Evolutionary conservation across 2,113 vertebrate species (phyloP), one percentile per base, ranked within the genome.

Genomic region (Marcusenius ussheri): DNA sequence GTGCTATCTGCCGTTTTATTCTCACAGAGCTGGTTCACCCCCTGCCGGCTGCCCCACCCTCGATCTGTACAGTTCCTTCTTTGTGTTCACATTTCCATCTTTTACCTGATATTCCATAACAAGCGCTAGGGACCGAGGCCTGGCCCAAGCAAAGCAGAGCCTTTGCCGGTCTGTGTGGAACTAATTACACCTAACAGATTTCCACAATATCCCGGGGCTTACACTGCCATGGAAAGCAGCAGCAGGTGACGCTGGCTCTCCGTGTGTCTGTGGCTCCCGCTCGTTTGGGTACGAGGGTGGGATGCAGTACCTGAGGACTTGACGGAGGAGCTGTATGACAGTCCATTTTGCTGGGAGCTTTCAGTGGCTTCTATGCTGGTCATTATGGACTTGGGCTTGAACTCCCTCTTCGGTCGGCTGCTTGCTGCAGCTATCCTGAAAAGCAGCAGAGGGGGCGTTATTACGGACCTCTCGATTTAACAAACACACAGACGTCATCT

Each of bases 381-480:
- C 89, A 93, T 94, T 86, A 96, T 93, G 1, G 97, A 96, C 92
- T 96, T 97, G 80, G 96, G 94, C 90, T 95, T 96, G 90, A 96
- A 98, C 83, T 98, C 97, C 58, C 95, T 95, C 91, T 93, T 97
- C 88, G 97, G 96, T n/a, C 93, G 92, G 85, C 90, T 94, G 90
- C 96, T 97, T 5, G 97, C 95, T 50, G 94, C 90, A 7, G 96
- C 93, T 92, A 98, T 97, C 92, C 98, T 99, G 95, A 9, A 92
- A 94, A 1, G 92, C 42, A 93, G 53, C 11, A 39, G 51, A 50
- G 47, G 17, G 47, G 35, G 35, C 1, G 35, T 6, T 15, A 39
- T 77, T 35, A 39, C 6, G 5, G 13, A 15, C 31, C 70, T 17
- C 31, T 42, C 21, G 7, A 49, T 4, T 27, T 66, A 66, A 27